Evolutionary conservation across 2,888 invertebrate genomes (phyloP), one percentile per base, ranked within the genome.

Genomic region (Rapana venosa): DNA sequence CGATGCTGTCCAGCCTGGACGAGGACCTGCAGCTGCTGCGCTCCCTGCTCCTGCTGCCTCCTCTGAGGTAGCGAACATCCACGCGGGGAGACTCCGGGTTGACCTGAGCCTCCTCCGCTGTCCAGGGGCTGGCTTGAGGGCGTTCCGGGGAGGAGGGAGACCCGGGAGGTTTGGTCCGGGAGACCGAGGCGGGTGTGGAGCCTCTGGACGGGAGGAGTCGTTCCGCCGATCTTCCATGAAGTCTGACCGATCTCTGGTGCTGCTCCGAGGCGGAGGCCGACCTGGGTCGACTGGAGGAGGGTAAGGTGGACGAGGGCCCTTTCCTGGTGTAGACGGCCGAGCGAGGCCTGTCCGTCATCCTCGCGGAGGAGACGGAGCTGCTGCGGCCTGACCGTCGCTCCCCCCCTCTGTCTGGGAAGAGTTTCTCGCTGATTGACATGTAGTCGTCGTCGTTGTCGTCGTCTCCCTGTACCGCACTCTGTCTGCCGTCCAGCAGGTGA

Each of bases 21-120:
- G 36, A 15, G 20, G 58, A n/a, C 15, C 30, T n/a, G 17, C n/a
- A 26, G 47, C 47, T 11, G 26, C 83, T 47, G 47, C 47, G 15
- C 36, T 36, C 47, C 11, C 47, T 22, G 8, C 77, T 35, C 30
- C 30, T 13, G 35, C 79, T 79, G 35, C 35, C n/a, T 2, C 26
- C 74, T 47, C 81, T 36, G 22, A 47, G 26, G 81, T 83, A 83
- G 22, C 81, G 61, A 8, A 61, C 35, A 22, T 86, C 86, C 11
- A 66, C 86, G 8, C 36, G n/a, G 5, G 58, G 86, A 32, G 61
- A 61, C 35, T 35, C 86, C 17, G 86, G 81, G 81, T 83, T 83
- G 36, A 26, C 1, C 26, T 83, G 81, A 58, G 84, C 84, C 47
- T n/a, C n/a, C 0, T 85, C 58, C 11, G 84, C 56, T 5, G 56